phyloP scores from a whole-genome alignment of 1,140 invertebrate species.

The Bathynomus jamesi region DNA sequence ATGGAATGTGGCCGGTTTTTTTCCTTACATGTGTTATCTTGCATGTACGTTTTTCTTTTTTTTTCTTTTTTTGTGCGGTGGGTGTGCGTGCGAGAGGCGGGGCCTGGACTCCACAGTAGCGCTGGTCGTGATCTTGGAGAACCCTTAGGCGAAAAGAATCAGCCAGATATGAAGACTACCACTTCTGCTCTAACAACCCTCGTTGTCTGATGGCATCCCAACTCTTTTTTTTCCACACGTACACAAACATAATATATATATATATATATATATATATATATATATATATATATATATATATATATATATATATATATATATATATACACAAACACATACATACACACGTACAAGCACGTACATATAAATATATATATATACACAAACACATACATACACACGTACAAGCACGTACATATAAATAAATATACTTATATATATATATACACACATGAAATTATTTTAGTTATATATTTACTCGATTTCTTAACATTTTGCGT shows the following conservation, averaged over 20 bases:
- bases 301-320: constrained; percentile 5
- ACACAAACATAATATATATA: too few species aligned
- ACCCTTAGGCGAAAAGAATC: background rate
- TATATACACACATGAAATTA: background rate
- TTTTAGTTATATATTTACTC: too few species aligned
- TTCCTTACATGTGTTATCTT: too few species aligned
- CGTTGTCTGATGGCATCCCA: too few species aligned
- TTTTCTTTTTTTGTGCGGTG: too few species aligned
- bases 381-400: background rate
- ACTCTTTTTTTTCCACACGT: too few species aligned
- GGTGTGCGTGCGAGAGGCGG: background rate
- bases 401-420: background rate
- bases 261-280: background rate
- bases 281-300: constrained; percentile 5
- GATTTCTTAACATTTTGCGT: too few species aligned
- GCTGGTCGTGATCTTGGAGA: background rate
- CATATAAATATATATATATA: constrained; percentile 4
- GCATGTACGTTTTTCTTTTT: too few species aligned
- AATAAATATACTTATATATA: background rate
- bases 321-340: background rate
- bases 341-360: background rate
- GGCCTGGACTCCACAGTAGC: background rate
- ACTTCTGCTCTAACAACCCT: background rate
- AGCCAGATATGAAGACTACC: background rate
- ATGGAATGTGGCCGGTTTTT: too few species aligned